Conservation (phyloP, 2,888 invertebrate genomes). For the Cactoblastis cactorum region DNA sequence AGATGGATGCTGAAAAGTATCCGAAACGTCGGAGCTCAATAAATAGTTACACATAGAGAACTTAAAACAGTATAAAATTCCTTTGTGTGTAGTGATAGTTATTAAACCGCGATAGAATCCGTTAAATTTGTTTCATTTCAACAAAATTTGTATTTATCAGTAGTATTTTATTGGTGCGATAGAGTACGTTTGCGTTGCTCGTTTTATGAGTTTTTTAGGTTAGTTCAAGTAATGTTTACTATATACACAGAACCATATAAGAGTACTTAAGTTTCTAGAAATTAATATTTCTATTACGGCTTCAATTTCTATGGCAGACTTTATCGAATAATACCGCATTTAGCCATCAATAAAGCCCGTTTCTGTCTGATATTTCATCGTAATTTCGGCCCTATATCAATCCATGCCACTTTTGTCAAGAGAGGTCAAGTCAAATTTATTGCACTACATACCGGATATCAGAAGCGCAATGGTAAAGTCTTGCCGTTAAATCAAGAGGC, state of each 20-base stretch:
- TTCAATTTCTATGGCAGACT: background rate
- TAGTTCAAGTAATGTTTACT: background rate
- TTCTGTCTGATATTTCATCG: slow-evolving; percentile 48
- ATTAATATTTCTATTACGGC: background rate
- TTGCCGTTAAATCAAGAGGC: too few relatives aligned
- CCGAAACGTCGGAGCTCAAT: too few relatives aligned
- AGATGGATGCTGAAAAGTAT: too few relatives aligned
- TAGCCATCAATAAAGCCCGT: slow-evolving; percentile 48
- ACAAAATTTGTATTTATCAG: too few relatives aligned
- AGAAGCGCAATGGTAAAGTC: too few relatives aligned
- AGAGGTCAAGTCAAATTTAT: slow-evolving; percentile 51
- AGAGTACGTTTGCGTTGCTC: background rate
- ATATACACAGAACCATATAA: background rate
- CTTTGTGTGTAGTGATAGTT: too few relatives aligned
- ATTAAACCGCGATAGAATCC: too few relatives aligned
- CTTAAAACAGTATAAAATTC: too few relatives aligned
- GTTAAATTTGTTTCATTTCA: too few relatives aligned
- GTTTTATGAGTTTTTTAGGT: background rate
- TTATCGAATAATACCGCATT: slow-evolving; percentile 20
- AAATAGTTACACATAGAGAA: too few relatives aligned
- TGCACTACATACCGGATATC: slow-evolving; percentile 39
- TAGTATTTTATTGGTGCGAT: too few relatives aligned
- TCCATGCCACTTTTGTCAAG: slow-evolving; percentile 60
- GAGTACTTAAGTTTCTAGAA: background rate
- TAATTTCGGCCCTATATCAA: slow-evolving; percentile 58